phyloP scores from a whole-genome alignment of 2,888 invertebrate genomes.

The Aleiodes alternator region DNA sequence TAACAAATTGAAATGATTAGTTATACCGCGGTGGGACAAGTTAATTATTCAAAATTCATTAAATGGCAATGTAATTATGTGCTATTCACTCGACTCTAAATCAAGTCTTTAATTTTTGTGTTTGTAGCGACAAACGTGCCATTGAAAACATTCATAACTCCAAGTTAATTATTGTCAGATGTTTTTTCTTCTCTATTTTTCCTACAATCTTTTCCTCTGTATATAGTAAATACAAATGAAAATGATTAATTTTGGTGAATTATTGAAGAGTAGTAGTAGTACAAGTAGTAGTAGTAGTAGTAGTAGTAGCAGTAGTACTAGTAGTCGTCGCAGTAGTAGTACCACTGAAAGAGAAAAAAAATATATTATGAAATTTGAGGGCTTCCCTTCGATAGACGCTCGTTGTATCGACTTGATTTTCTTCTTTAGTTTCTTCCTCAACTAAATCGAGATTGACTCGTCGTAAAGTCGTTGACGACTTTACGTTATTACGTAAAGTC shows the following conservation, averaged over 20 bases:
- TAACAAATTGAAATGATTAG: slow-evolving; percentile 17
- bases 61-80: slow-evolving; percentile 24
- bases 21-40: neutral
- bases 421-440: neutral
- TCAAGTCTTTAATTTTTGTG: neutral
- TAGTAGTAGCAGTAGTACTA: too few relatives aligned
- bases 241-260: slow-evolving; percentile 9
- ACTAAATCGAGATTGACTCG: slow-evolving; percentile 14
- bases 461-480: too few relatives aligned
- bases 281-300: too few relatives aligned
- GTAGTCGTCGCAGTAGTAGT: too few relatives aligned
- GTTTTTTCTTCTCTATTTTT: slow-evolving; percentile 1
- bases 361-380: neutral
- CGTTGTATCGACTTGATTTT: too few relatives aligned
- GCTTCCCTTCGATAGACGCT: too few relatives aligned
- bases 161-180: slow-evolving; percentile 28
- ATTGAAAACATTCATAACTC: slow-evolving; percentile 23
- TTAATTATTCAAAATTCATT: neutral
- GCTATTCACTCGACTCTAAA: neutral
- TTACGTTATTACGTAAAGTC: neutral
- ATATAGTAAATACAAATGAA: neutral
- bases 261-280: neutral
- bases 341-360: neutral
- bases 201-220: neutral
- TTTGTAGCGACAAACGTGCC: neutral